phyloP scores from a whole-genome alignment of 1,140 invertebrate genomes.

The Laupala kohalensis region DNA sequence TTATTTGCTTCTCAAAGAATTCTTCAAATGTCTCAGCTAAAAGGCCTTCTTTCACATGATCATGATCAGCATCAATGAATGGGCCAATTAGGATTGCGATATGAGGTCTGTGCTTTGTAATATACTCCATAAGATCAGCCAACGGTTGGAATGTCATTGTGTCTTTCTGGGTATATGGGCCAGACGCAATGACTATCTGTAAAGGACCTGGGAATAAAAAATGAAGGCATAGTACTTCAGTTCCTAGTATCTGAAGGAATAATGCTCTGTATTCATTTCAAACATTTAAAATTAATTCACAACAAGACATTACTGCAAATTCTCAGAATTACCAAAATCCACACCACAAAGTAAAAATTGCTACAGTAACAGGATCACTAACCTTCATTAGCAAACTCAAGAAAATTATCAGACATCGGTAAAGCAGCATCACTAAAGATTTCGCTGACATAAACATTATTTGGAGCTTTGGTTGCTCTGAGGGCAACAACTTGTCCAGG shows the following conservation, averaged over 20 bases:
- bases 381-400: slow-evolving; percentile 2
- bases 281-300: no score
- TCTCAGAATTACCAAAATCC: neutral
- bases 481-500: slow-evolving; percentile 73
- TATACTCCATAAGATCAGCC: slow-evolving; percentile 55
- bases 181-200: slow-evolving; percentile 60
- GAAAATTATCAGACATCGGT: slow-evolving; percentile 19
- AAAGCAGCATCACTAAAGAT: slow-evolving; percentile 38
- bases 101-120: slow-evolving; percentile 57
- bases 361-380: no score
- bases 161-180: slow-evolving; percentile 67
- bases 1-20: slow-evolving; percentile 53
- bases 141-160: slow-evolving; percentile 69
- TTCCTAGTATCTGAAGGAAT: neutral
- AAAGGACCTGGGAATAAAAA: slow-evolving; percentile 34
- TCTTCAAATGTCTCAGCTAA: slow-evolving; percentile 47
- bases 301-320: neutral
- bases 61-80: slow-evolving; percentile 60
- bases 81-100: slow-evolving; percentile 70
- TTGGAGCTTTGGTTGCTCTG: slow-evolving; percentile 54
- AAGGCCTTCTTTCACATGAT: slow-evolving; percentile 40
- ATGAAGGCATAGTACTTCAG: neutral
- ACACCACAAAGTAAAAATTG: no score
- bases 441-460: slow-evolving; percentile 50
- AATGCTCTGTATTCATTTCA: no score